These are phyloP conservation scores for Himantopus leucocephalus DNA, from an alignment of 2,113 vertebrate species.

Conservation along the genomic window DNA sequence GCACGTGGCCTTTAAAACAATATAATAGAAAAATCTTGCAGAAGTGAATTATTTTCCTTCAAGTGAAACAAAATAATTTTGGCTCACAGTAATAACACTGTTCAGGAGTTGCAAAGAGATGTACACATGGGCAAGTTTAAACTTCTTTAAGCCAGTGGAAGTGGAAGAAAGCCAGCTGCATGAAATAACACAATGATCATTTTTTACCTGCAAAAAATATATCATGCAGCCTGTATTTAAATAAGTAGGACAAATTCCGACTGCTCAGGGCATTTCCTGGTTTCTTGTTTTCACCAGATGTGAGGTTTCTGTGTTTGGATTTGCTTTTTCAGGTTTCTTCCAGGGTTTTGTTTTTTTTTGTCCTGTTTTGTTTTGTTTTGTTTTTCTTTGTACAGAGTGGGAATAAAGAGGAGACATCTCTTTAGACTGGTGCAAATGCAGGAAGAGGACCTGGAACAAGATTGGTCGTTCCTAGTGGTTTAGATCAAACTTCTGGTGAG, in stretches of 20 bases:
- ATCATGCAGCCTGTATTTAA: not conserved
- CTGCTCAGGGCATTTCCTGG: not conserved
- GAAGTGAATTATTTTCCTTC: constrained; percentile 10
- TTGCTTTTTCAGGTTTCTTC: not conserved
- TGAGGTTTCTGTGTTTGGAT: not conserved
- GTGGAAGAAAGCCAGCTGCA: constrained; percentile 1
- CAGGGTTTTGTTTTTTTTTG: not conserved
- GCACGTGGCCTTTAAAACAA: not conserved
- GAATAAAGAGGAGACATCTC: not conserved
- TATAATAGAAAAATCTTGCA: not conserved
- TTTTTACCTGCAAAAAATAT: not conserved
- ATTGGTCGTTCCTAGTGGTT: not conserved
- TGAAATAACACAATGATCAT: not conserved
- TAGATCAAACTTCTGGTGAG: not conserved
- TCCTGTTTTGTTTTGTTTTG: not conserved
- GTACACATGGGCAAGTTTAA: not conserved
- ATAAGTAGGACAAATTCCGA: not conserved
- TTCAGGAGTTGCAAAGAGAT: constrained; percentile 18
- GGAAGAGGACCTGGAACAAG: not conserved
- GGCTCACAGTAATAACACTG: not conserved
- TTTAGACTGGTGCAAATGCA: not conserved
- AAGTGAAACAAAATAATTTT: constrained; percentile 6
- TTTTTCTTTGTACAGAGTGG: not conserved
- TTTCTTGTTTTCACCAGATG: not conserved
- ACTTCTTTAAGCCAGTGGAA: not conserved